phyloP scores from a whole-genome alignment of 2,797 vertebrate genomes.

The Hafferia zeledoni region DNA sequence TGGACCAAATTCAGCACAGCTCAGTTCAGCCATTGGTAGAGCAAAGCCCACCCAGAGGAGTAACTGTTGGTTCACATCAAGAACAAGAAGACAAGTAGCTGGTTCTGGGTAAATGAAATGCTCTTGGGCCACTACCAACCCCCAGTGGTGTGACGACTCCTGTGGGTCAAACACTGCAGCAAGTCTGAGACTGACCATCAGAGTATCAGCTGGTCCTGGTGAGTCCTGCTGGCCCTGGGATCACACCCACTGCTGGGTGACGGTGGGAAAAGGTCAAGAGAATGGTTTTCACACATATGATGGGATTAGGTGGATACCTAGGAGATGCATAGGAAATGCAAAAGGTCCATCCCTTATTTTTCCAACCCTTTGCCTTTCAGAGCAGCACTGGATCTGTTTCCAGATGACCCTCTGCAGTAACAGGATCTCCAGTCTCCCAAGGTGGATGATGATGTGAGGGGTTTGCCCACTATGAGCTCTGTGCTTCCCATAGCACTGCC shows the following conservation, averaged over 20 bases:
- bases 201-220: fast-evolving
- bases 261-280: background rate
- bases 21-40: background rate
- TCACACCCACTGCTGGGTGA: background rate
- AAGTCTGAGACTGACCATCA: background rate
- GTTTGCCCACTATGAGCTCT: background rate
- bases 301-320: background rate
- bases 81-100: background rate
- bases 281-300: fast-evolving
- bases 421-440: background rate
- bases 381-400: background rate
- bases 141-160: background rate
- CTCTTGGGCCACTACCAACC: background rate
- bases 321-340: background rate
- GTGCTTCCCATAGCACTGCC: fast-evolving
- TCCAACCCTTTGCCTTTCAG: background rate
- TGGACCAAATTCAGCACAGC: background rate
- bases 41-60: background rate
- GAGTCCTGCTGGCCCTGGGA: background rate
- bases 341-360: background rate
- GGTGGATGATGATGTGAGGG: too few relatives aligned
- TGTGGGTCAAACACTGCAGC: background rate
- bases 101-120: fast-evolving
- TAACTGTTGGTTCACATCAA: background rate
- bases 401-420: background rate